phyloP scores from a whole-genome alignment of 1,140 invertebrate species.

The Solenopsis invicta region DNA sequence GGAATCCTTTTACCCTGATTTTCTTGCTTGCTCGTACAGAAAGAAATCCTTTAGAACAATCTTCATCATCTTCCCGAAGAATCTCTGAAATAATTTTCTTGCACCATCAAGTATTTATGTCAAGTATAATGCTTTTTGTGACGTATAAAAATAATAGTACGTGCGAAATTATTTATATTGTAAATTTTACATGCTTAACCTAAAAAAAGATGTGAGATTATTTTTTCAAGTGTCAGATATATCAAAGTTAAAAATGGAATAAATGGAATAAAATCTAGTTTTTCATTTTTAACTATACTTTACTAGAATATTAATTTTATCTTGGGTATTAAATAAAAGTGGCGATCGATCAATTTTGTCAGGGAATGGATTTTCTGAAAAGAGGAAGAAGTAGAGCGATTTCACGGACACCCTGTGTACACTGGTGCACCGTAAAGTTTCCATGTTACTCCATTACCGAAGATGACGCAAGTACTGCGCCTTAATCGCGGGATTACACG shows the following conservation, averaged over 20 bases:
- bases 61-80: not conserved
- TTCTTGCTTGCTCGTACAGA: slow-evolving; percentile 5
- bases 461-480: slow-evolving; percentile 54
- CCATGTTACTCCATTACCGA: slow-evolving; percentile 38
- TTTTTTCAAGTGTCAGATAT: not conserved
- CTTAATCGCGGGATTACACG: slow-evolving; percentile 58
- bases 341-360: not conserved
- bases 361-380: not conserved
- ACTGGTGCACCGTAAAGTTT: slow-evolving; percentile 11
- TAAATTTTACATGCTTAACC: not conserved
- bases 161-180: not conserved
- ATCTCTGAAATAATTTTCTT: slow-evolving; percentile 19
- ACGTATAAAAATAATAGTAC: not conserved
- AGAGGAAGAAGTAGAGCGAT: not conserved
- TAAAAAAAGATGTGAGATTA: not conserved
- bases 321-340: not conserved
- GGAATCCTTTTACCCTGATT: slow-evolving; percentile 34
- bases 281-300: not conserved
- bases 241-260: not conserved
- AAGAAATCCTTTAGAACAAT: not conserved
- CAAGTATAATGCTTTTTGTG: not conserved
- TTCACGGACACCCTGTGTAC: not conserved
- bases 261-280: not conserved
- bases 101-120: not conserved
- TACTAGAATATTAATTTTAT: not conserved